A percentile compares a stretch with the other conserved stretches of the same genome.
These are phyloP conservation scores for Coenonympha arcania DNA, from an alignment of 2,888 invertebrate species.

Conservation along the genomic window DNA sequence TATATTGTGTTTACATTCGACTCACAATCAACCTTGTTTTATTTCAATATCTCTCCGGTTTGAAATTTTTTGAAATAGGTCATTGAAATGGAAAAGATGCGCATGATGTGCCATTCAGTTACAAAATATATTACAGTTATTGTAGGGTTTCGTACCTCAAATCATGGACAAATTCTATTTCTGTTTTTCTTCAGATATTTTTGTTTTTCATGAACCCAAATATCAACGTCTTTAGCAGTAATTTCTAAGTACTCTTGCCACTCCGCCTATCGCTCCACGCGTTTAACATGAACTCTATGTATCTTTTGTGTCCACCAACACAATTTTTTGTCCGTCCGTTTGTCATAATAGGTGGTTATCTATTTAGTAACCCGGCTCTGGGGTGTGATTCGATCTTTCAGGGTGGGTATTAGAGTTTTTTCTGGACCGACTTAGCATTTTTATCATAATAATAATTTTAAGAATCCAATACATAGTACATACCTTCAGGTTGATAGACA, in stretches of 20 bases:
- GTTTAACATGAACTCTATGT: constrained; percentile 12
- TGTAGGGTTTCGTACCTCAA: too few species aligned
- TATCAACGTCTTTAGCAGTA: too few species aligned
- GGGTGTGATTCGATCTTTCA: constrained; percentile 36
- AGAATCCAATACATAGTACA: not conserved
- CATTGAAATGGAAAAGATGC: too few species aligned
- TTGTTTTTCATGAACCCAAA: too few species aligned
- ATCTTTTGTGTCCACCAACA: constrained; percentile 37
- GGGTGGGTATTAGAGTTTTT: constrained; percentile 7
- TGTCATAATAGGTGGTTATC: constrained; percentile 55
- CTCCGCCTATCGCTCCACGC: constrained; percentile 28
- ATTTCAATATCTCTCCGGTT: too few species aligned
- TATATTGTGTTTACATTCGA: too few species aligned
- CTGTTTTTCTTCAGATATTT: too few species aligned
- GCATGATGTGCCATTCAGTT: too few species aligned
- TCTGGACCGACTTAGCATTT: not conserved
- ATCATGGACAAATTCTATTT: too few species aligned
- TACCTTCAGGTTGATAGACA: not conserved
- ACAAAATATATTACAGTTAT: too few species aligned
- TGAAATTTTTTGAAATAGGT: too few species aligned
- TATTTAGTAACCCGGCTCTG: constrained; percentile 40
- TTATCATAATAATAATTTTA: not conserved
- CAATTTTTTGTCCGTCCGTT: constrained; percentile 42
- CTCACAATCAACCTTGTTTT: too few species aligned
- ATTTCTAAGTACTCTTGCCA: not conserved